Base-by-base conservation (phyloP, 2,888 invertebrate species). In the Sussaba pulchella region DNA sequence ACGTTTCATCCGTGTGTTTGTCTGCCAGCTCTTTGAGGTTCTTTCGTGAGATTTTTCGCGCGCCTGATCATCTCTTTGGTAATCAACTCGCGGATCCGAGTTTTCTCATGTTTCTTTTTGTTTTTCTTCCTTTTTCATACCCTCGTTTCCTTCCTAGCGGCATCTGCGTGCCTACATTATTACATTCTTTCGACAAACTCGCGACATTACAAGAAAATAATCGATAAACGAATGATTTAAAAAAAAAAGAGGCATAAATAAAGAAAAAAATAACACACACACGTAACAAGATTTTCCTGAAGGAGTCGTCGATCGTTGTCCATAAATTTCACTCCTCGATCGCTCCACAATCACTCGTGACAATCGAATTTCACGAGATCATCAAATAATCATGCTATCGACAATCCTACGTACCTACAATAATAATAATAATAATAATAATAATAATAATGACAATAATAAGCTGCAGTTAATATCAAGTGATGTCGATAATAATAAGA, bases 51-150 rank as follows among this genome's bases (percentile, higher is more conserved):
- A 66, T 14, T 43, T 31, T 66, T 41, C 57, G 54, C 52, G 24
- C 66, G 39, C 69, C 61, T 61, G 43, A 63, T 54, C 71, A 69
- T 73, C 71, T 82, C 82, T 80, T 80, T 80, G 82, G 80, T 78
- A 82, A 76, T 76, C 71, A 76, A 75, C 72, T 72, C 69, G 71
- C 41, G 63, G 36, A 50, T 54, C 52, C 76, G 66, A 57, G 71
- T 59, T 50, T 61, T 5, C n/a, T n/a, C n/a, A n/a, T n/a, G n/a
- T n/a, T n/a, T n/a, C n/a, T n/a, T n/a, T n/a, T n/a, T n/a, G n/a
- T 26, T 9, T 52, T 50, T 63, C n/a, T 52, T 64, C 21, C 24
- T 70, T 45, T 36, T 63, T 52, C 31, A 6, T 52, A 43, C 79
- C 6, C 26, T 63, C 66, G 19, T 17, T 36, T 14, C 26, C 52